Conservation (phyloP, 2,113 vertebrate genomes). For the Melospiza georgiana region DNA sequence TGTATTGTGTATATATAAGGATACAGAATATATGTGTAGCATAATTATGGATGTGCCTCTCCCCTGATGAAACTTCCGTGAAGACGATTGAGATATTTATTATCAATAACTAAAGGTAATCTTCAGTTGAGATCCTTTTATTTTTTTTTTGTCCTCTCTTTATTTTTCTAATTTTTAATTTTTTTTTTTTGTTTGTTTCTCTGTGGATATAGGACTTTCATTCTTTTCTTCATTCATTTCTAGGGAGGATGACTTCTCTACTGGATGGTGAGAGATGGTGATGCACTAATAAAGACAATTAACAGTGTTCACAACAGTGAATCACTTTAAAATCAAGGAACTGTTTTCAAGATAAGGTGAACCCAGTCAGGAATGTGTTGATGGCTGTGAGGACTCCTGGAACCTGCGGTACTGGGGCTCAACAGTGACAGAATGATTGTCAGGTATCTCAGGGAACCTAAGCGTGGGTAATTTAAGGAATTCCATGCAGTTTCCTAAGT, state of each 20-base stretch:
- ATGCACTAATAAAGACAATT: neutral
- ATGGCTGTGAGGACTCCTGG: neutral
- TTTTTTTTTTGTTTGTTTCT: neutral
- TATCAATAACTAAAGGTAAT: neutral
- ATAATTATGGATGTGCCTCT: neutral
- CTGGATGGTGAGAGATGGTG: neutral
- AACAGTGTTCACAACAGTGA: neutral
- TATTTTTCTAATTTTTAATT: neutral
- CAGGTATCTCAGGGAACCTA: accelerated
- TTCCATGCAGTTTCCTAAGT: neutral
- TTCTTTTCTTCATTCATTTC: neutral
- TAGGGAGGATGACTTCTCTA: neutral
- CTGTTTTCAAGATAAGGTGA: neutral
- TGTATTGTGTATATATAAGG: neutral
- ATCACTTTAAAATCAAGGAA: neutral
- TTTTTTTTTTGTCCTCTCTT: neutral
- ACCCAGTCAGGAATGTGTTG: neutral
- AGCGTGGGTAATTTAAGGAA: neutral
- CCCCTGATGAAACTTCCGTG: neutral
- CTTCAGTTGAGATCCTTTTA: neutral
- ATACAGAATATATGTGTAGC: neutral
- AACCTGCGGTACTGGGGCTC: neutral
- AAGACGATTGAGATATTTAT: neutral
- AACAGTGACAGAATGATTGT: neutral
- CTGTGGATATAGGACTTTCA: neutral